Percentiles rank a stretch among this genome's conserved stretches.
Evolutionary conservation across 2,797 vertebrate species (phyloP).

Genomic region (Gymnodraco acuticeps): DNA sequence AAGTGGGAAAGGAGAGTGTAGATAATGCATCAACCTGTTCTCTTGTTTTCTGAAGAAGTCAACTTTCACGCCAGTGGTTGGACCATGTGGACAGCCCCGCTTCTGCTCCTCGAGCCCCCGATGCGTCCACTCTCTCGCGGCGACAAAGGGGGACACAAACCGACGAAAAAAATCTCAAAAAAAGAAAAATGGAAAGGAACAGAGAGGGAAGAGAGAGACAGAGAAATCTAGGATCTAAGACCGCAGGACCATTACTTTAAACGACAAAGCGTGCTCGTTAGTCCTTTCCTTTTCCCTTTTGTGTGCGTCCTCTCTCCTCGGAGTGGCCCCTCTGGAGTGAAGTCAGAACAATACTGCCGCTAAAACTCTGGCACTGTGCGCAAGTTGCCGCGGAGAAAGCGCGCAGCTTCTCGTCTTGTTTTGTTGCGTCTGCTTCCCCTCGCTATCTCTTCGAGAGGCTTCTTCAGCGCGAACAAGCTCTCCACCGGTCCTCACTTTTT

Average conservation of each 20-base stretch:
- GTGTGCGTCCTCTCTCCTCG: slow-evolving; percentile 81
- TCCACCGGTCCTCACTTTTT: slow-evolving; percentile 82
- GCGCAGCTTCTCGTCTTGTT: slow-evolving; percentile 78
- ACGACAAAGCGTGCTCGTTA: slow-evolving; percentile 80
- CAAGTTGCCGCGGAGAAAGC: slow-evolving; percentile 83
- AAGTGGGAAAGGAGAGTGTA: slow-evolving; percentile 56
- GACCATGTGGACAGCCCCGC: slow-evolving; percentile 88
- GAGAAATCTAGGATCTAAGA: slow-evolving; percentile 77
- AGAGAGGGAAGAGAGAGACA: slow-evolving; percentile 63
- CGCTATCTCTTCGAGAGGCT: slow-evolving; percentile 60
- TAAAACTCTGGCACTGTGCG: slow-evolving; percentile 85
- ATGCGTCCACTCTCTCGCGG: slow-evolving; percentile 80
- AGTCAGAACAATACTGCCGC: slow-evolving; percentile 87
- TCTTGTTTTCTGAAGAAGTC: slow-evolving; percentile 87
- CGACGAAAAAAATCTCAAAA: slow-evolving; percentile 57
- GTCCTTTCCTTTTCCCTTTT: slow-evolving; percentile 82
- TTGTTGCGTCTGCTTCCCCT: slow-evolving; percentile 52
- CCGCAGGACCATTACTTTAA: slow-evolving; percentile 82
- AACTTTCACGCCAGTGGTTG: slow-evolving; percentile 88
- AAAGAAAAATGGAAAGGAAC: slow-evolving; percentile 50
- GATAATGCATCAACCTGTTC: slow-evolving; percentile 88
- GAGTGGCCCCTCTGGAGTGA: slow-evolving; percentile 85
- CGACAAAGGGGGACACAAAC: slow-evolving; percentile 75
- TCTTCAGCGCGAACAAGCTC: slow-evolving; percentile 72
- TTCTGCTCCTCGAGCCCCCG: slow-evolving; percentile 85